Conservation (phyloP, 2,797 vertebrate genomes). For the Pygocentrus nattereri region DNA sequence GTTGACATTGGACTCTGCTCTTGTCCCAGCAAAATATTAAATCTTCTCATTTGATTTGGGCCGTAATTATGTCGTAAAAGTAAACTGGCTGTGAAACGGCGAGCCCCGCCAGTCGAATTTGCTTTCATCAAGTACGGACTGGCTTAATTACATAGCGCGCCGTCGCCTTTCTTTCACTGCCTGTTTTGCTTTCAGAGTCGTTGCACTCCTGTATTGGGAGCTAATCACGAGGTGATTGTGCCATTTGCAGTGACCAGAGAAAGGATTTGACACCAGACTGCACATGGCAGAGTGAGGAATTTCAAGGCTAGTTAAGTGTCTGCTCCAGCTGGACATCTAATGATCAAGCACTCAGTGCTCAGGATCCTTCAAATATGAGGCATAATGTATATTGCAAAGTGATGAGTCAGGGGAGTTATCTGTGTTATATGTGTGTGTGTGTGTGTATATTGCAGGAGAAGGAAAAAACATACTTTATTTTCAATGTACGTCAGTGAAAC, state of each 20-base stretch:
- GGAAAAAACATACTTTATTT: too few species aligned
- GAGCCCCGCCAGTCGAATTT: slow-evolving; percentile 79
- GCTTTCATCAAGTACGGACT: slow-evolving; percentile 85
- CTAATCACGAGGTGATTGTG: slow-evolving; percentile 81
- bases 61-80: slow-evolving; percentile 83
- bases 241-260: slow-evolving; percentile 66
- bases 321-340: slow-evolving; percentile 2
- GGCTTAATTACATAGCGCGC: slow-evolving; percentile 81
- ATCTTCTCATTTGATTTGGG: slow-evolving; percentile 84
- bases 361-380: slow-evolving; percentile 11
- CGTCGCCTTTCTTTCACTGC: slow-evolving; percentile 78
- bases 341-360: slow-evolving; percentile 11
- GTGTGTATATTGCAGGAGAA: too few species aligned
- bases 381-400: slow-evolving; percentile 4
- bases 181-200: slow-evolving; percentile 72
- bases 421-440: too few species aligned
- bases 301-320: slow-evolving; percentile 41
- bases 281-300: slow-evolving; percentile 59
- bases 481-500: too few species aligned
- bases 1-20: slow-evolving; percentile 78
- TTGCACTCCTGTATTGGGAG: slow-evolving; percentile 76
- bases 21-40: slow-evolving; percentile 78
- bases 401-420: slow-evolving; percentile 1
- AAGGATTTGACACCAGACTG: slow-evolving; percentile 71
- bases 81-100: slow-evolving; percentile 82